Evolutionary conservation across 1,140 invertebrate genomes (phyloP).

Genomic region (Calliphora vicina): DNA sequence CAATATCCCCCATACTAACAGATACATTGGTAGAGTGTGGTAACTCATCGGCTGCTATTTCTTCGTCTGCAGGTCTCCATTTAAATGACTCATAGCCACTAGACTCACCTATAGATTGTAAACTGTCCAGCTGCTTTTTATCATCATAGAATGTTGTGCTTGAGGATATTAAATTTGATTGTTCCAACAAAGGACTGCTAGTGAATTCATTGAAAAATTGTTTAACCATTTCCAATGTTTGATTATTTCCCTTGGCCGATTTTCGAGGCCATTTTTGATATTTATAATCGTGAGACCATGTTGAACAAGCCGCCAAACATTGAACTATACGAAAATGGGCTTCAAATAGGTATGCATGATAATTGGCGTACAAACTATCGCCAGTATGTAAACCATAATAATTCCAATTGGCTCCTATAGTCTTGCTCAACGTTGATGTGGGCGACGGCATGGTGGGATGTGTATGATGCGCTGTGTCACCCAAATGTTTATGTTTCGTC

Average conservation of each 20-base stretch:
- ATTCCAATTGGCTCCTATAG: conserved; percentile 64
- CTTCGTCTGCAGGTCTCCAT: conserved; percentile 69
- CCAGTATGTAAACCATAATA: conserved; percentile 65
- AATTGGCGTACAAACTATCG: conserved; percentile 77
- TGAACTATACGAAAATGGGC: conserved; percentile 78
- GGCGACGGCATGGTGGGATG: conserved; percentile 46
- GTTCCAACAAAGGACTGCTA: not conserved
- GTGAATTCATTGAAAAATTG: conserved; percentile 59
- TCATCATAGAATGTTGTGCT: conserved; percentile 43
- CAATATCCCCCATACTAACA: conserved; percentile 37
- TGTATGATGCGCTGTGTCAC: conserved; percentile 38
- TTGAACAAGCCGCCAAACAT: conserved; percentile 75
- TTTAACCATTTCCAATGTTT: conserved; percentile 56
- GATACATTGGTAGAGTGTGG: conserved; percentile 40
- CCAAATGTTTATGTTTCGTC: conserved; percentile 52
- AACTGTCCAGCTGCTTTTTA: conserved; percentile 67
- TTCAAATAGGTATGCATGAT: conserved; percentile 84
- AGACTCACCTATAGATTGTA: conserved; percentile 79
- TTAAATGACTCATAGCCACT: conserved; percentile 86
- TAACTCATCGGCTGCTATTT: conserved; percentile 40
- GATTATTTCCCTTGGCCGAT: conserved; percentile 45
- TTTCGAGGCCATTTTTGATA: conserved; percentile 59
- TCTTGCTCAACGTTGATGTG: conserved; percentile 58
- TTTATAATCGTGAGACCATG: conserved; percentile 71
- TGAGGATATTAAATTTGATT: conserved; percentile 15